These are phyloP conservation scores for Illadopsis cleaveri DNA, from an alignment of 2,113 vertebrate genomes.

Conservation along the genomic window DNA sequence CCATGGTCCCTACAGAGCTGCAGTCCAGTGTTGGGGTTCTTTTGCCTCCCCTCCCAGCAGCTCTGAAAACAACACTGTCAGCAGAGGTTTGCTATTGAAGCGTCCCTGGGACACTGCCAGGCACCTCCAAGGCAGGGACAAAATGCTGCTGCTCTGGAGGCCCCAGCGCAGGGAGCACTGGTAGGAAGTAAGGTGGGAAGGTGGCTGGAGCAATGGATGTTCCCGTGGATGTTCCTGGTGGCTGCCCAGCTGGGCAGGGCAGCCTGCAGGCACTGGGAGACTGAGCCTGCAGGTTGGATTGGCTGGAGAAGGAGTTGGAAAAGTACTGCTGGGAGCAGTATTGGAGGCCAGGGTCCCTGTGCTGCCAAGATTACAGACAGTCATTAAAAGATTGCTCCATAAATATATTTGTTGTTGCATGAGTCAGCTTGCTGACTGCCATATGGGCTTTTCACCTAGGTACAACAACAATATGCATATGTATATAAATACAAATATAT, in stretches of 20 bases:
- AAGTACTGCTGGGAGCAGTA: not conserved
- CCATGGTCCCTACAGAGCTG: not conserved
- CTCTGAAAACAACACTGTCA: not conserved
- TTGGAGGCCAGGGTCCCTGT: not conserved
- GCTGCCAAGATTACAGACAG: not conserved
- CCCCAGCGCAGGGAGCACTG: not conserved
- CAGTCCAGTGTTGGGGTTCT: accelerated
- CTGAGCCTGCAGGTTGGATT: not conserved
- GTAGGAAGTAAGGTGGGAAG: not conserved
- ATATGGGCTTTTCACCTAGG: not conserved
- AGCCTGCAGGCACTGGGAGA: not conserved
- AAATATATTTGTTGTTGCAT: not conserved
- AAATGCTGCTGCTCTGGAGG: not conserved
- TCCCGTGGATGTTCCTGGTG: not conserved
- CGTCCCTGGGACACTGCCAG: not conserved
- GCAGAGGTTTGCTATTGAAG: not conserved
- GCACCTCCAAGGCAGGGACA: not conserved
- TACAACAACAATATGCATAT: not conserved
- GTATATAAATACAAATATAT: not conserved
- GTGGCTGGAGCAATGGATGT: accelerated
- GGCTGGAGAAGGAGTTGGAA: not conserved
- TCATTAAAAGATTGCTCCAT: conserved; percentile 1
- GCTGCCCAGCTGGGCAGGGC: not conserved
- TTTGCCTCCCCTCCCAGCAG: not conserved
- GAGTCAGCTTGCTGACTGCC: conserved; percentile 27